A percentile compares a stretch with the other conserved stretches of the same genome.
Conservation (phyloP, 2,888 invertebrate species). For the Netelia virgata region DNA sequence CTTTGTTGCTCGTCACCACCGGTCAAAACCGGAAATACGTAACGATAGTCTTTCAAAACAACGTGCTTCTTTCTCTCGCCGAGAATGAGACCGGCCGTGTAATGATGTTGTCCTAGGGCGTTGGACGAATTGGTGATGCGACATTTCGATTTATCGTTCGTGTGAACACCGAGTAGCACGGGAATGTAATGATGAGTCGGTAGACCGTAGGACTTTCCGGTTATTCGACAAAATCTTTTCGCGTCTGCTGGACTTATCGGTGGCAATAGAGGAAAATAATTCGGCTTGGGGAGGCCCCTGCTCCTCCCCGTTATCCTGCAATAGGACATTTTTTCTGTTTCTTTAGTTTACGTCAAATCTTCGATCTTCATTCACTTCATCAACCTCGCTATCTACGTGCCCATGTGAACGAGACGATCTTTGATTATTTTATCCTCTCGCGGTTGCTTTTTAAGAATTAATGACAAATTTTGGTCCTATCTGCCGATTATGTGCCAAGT, state of each 20-base stretch:
- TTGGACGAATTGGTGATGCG: conserved; percentile 89
- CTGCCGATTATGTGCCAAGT: conserved; percentile 21
- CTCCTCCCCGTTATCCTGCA: conserved; percentile 94
- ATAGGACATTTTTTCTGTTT: conserved; percentile 87
- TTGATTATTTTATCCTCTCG: not conserved
- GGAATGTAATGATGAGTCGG: conserved; percentile 93
- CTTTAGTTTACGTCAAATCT: not conserved
- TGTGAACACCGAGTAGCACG: conserved; percentile 87
- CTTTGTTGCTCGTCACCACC: conserved; percentile 89
- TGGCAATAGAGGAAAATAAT: conserved; percentile 92
- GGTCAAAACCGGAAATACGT: conserved; percentile 91
- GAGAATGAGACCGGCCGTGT: conserved; percentile 86
- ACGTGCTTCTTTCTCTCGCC: conserved; percentile 90
- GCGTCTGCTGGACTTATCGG: conserved; percentile 94
- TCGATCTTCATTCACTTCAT: conserved; percentile 35
- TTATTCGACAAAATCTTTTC: conserved; percentile 91
- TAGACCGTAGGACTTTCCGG: conserved; percentile 91
- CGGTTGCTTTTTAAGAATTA: conserved; percentile 23
- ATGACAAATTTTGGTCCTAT: conserved; percentile 1
- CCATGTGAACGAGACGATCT: too few species aligned
- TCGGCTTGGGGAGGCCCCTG: conserved; percentile 92
- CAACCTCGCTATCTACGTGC: not conserved
- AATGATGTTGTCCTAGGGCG: conserved; percentile 88
- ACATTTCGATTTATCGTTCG: conserved; percentile 86
- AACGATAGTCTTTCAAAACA: conserved; percentile 89